phyloP scores from a whole-genome alignment of 1,140 invertebrate genomes.

The Drosophila nannoptera region DNA sequence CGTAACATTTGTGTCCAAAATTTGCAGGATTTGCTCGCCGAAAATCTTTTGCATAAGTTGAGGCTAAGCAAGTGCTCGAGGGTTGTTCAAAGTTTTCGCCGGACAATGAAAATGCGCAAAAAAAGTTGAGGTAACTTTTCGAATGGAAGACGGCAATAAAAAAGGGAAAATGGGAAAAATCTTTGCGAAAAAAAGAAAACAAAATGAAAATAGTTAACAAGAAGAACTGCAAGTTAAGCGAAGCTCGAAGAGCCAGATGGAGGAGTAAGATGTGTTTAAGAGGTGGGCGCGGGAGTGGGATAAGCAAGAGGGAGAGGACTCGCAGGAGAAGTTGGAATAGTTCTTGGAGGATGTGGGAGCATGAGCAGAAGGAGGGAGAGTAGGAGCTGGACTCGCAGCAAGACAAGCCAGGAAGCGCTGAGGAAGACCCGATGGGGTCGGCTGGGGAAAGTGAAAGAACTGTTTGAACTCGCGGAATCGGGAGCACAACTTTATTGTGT shows the following conservation, averaged over 20 bases:
- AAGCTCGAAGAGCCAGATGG: too few species aligned
- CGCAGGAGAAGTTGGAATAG: too few species aligned
- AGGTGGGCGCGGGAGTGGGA: too few species aligned
- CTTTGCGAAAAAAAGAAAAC: constrained; percentile 18
- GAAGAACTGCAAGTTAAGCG: constrained; percentile 42
- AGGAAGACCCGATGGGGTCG: too few species aligned
- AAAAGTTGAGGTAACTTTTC: constrained; percentile 65
- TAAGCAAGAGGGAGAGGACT: too few species aligned
- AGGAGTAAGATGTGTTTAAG: too few species aligned
- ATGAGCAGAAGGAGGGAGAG: too few species aligned
- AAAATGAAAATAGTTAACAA: constrained; percentile 67
- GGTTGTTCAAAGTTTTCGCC: constrained; percentile 41
- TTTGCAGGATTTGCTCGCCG: neutral
- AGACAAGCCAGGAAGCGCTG: neutral
- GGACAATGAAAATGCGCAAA: constrained; percentile 39
- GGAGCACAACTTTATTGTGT: constrained; percentile 34
- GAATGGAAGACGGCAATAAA: constrained; percentile 48
- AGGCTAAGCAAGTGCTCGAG: constrained; percentile 65
- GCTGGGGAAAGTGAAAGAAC: too few species aligned
- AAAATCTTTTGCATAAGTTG: constrained; percentile 24
- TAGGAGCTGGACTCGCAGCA: too few species aligned
- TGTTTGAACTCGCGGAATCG: constrained; percentile 5
- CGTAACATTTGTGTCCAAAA: constrained; percentile 2
- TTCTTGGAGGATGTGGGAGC: too few species aligned
- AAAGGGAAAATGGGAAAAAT: neutral